These are phyloP conservation scores for Brachyptera putata DNA, from an alignment of 2,888 invertebrate genomes.

Conservation along the genomic window DNA sequence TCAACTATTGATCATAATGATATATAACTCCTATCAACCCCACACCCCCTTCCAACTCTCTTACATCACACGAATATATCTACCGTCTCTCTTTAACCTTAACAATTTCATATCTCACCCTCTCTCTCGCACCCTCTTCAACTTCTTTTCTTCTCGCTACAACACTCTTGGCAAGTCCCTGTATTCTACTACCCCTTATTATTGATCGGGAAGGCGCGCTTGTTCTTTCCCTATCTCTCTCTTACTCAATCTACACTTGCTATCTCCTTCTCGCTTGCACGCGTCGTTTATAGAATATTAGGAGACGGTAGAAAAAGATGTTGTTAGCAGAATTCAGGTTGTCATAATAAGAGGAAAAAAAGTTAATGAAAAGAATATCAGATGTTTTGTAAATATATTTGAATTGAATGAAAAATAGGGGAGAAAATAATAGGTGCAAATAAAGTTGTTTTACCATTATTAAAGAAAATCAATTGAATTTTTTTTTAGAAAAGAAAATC, in stretches of 20 bases:
- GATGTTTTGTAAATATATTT: no score
- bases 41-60: not conserved
- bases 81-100: not conserved
- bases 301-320: no score
- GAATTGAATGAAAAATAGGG: no score
- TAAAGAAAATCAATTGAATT: no score
- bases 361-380: not conserved
- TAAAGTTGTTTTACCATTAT: no score
- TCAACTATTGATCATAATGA: slow-evolving; percentile 16
- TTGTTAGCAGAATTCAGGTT: not conserved
- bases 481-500: no score
- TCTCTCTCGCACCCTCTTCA: slow-evolving; percentile 2
- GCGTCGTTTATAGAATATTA: no score
- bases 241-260: no score
- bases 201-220: not conserved
- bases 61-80: slow-evolving; percentile 11
- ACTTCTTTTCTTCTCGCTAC: not conserved
- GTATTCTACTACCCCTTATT: no score
- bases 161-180: not conserved
- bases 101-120: not conserved
- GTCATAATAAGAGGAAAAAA: not conserved
- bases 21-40: not conserved
- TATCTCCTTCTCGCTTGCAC: no score
- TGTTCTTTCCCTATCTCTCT: no score
- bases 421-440: no score